These are phyloP conservation scores for Nemotelus nigrinus DNA, from an alignment of 2,888 invertebrate genomes.

Conservation along the genomic window DNA sequence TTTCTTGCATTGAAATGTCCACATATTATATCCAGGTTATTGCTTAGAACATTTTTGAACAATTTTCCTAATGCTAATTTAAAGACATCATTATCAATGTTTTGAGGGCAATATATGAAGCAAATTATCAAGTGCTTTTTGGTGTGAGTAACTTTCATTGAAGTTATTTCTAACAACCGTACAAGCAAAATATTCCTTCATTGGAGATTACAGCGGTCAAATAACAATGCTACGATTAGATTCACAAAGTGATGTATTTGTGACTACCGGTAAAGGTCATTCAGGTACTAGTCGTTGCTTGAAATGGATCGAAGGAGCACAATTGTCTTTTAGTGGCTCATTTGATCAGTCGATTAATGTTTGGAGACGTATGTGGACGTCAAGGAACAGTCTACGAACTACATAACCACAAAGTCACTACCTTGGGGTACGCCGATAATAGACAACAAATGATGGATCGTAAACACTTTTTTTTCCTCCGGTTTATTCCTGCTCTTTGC, in stretches of 20 bases:
- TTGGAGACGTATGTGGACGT: conserved; percentile 98
- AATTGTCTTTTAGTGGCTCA: conserved; percentile 94
- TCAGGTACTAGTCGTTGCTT: conserved; percentile 88
- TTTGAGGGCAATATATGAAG: no score
- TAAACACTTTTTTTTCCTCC: conserved; percentile 72
- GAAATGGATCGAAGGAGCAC: conserved; percentile 91
- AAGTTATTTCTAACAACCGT: no score
- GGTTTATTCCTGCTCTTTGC: not conserved
- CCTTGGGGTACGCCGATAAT: conserved; percentile 83
- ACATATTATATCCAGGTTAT: no score
- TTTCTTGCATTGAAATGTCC: no score
- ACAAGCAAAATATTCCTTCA: conserved; percentile 94
- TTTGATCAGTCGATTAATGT: conserved; percentile 95
- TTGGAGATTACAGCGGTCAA: conserved; percentile 96
- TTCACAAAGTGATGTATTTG: conserved; percentile 79
- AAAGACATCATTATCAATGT: no score
- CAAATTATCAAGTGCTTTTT: no score
- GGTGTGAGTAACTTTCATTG: no score
- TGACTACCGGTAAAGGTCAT: conserved; percentile 93
- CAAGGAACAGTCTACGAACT: conserved; percentile 97
- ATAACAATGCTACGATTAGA: conserved; percentile 95
- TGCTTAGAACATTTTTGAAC: no score
- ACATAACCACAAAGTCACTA: conserved; percentile 89
- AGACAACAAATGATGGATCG: conserved; percentile 90
- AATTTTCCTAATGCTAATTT: no score